Conservation (phyloP, 1,140 invertebrate genomes). For the Bradynema listronoti region DNA sequence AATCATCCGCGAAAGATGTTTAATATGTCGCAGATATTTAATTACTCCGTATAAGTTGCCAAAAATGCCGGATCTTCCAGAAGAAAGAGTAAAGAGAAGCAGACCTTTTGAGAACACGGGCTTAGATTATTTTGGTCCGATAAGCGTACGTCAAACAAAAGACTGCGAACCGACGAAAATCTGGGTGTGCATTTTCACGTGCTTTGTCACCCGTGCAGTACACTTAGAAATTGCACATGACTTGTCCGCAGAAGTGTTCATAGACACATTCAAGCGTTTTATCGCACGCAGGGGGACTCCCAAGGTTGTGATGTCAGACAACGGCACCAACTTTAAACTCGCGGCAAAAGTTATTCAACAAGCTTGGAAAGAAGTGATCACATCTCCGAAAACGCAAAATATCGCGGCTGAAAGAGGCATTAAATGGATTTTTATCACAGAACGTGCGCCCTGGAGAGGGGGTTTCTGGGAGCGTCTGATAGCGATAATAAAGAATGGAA, state of each 20-base stretch:
- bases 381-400: slow-evolving; percentile 38
- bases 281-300: slow-evolving; percentile 50
- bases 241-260: slow-evolving; percentile 47
- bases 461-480: slow-evolving; percentile 57
- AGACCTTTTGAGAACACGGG: not conserved
- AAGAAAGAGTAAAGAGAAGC: not conserved
- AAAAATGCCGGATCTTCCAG: slow-evolving; percentile 10
- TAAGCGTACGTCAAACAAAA: too few species aligned
- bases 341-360: slow-evolving; percentile 40
- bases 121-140: slow-evolving; percentile 14
- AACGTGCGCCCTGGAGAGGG: slow-evolving; percentile 59
- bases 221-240: slow-evolving; percentile 59
- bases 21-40: not conserved
- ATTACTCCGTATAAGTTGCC: slow-evolving; percentile 5
- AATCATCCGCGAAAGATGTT: not conserved
- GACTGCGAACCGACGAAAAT: slow-evolving; percentile 34
- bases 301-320: slow-evolving; percentile 55
- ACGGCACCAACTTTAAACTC: slow-evolving; percentile 57
- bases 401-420: slow-evolving; percentile 10
- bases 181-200: slow-evolving; percentile 59
- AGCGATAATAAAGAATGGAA: slow-evolving; percentile 49
- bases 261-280: slow-evolving; percentile 53
- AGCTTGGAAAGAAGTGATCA: not conserved
- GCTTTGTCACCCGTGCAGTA: slow-evolving; percentile 58
- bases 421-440: slow-evolving; percentile 57